These are phyloP conservation scores for Crematogaster levior DNA, from an alignment of 2,888 invertebrate genomes.

Conservation along the genomic window DNA sequence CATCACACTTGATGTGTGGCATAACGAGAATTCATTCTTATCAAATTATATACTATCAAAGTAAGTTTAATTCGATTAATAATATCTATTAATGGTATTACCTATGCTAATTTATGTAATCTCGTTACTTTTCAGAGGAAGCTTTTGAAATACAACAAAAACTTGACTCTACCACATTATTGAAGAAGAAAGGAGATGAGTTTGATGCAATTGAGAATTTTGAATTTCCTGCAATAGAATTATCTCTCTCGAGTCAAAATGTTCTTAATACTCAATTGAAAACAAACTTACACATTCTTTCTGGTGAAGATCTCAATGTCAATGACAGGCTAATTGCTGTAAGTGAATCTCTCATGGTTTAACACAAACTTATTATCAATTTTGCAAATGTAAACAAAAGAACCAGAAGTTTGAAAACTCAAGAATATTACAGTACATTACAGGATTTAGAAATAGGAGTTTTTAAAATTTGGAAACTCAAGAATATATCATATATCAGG, in stretches of 20 bases:
- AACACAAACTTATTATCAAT: neutral
- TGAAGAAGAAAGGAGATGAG: neutral
- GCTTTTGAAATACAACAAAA: neutral
- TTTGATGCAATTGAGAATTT: neutral
- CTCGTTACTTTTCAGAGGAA: slow-evolving; percentile 38
- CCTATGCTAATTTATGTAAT: neutral
- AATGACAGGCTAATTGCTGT: neutral
- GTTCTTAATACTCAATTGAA: neutral
- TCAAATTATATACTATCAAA: slow-evolving; percentile 59
- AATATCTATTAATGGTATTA: neutral
- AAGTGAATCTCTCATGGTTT: neutral
- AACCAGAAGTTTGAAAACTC: too few species aligned
- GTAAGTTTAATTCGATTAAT: slow-evolving; percentile 58
- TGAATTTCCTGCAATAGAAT: neutral
- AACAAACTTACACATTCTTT: neutral
- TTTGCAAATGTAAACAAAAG: too few species aligned
- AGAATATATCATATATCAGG: too few species aligned
- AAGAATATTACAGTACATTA: too few species aligned
- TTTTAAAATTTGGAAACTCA: too few species aligned
- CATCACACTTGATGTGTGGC: slow-evolving; percentile 70
- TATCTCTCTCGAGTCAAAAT: neutral
- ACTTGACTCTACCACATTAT: neutral
- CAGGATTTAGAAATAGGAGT: too few species aligned
- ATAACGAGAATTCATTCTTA: slow-evolving; percentile 60
- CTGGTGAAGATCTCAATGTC: neutral